phyloP scores from a whole-genome alignment of 2,888 invertebrate species.

The Tridacna crocea region DNA sequence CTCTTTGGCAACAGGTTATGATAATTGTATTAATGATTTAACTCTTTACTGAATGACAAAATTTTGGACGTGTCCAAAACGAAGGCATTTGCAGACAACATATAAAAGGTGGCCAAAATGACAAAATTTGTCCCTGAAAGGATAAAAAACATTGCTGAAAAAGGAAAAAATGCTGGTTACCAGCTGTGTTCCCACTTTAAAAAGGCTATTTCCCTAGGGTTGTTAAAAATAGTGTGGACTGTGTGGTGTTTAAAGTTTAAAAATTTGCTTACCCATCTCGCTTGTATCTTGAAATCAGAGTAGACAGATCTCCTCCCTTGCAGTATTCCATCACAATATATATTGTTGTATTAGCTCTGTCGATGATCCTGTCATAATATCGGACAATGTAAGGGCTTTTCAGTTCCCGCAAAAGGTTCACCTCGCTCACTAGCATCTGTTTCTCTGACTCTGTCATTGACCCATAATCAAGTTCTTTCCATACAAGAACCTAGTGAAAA shows the following conservation, averaged over 20 bases:
- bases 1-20: no score
- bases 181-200: no score
- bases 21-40: no score
- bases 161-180: not conserved
- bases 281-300: conserved; percentile 86
- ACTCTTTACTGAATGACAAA: no score
- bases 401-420: conserved; percentile 86
- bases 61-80: no score
- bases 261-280: conserved; percentile 77
- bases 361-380: conserved; percentile 87
- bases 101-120: no score
- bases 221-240: no score
- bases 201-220: no score
- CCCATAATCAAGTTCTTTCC: conserved; percentile 88
- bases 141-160: not conserved
- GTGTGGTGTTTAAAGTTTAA: no score
- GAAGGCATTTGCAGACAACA: no score
- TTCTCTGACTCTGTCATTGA: conserved; percentile 86
- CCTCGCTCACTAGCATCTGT: conserved; percentile 86
- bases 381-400: conserved; percentile 87
- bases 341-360: conserved; percentile 86
- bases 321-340: conserved; percentile 89
- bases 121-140: no score
- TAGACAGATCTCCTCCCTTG: conserved; percentile 87
- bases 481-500: conserved; percentile 85